These are phyloP conservation scores for Alviniconcha marisindica DNA, from an alignment of 1,140 invertebrate species.

Conservation along the genomic window DNA sequence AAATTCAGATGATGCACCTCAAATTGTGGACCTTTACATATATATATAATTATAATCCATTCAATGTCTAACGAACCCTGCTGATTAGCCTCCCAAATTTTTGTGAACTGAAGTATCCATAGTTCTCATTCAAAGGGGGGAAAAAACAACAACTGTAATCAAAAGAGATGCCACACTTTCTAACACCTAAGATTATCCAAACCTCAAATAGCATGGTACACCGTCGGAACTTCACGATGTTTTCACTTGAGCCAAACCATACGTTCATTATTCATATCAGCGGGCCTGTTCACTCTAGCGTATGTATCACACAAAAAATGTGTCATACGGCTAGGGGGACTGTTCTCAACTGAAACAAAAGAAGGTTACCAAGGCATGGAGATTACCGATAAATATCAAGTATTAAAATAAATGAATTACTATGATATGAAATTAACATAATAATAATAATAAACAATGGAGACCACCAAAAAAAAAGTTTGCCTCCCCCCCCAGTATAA, in stretches of 20 bases:
- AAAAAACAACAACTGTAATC: not conserved
- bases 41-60: no score
- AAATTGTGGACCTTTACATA: no score
- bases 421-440: no score
- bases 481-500: no score
- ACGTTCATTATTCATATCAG: constrained; percentile 45
- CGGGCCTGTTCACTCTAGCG: constrained; percentile 38
- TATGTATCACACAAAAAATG: constrained; percentile 40
- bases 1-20: no score
- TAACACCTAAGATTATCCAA: constrained; percentile 30
- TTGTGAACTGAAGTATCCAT: constrained; percentile 7
- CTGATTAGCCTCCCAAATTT: no score
- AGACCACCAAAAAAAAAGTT: no score
- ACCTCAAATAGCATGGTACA: constrained; percentile 45
- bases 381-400: not conserved
- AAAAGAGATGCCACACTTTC: not conserved
- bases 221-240: constrained; percentile 40
- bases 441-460: no score
- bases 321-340: constrained; percentile 35
- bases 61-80: no score
- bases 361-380: constrained; percentile 18
- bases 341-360: constrained; percentile 43
- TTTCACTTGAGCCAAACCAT: constrained; percentile 42
- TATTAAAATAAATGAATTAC: no score
- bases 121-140: constrained; percentile 6